Base-by-base conservation (phyloP, 2,888 invertebrate species). In the Elysia crispata region DNA sequence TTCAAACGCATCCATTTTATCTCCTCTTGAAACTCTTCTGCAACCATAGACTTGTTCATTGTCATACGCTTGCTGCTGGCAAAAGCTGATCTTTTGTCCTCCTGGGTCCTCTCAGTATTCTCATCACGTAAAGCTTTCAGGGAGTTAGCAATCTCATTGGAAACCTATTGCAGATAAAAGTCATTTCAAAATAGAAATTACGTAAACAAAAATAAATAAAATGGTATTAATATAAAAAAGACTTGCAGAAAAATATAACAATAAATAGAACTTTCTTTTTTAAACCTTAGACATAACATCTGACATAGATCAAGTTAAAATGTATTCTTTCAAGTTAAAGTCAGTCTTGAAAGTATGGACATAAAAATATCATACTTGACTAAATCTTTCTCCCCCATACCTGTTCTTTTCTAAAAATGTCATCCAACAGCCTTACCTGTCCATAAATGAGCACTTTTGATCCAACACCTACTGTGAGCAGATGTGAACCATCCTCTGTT, bases 401-500 rank as follows among this genome's bases (percentile, higher is more conserved):
- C 41, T 6, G 3, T 11, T 41, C 41, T 41, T 41, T 41, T 41
- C 41, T 41, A 3, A 41, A 41, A 6, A 41, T 11, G 11, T 41
- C 41, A 41, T 41, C 41, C 41, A 41, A 41, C 3, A 41, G 41
- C 11, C 41, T 62, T 62, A 84, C 84, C 0, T 90, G 90, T 0
- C 98, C 97, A 87, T 97, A 98, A 11, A 98, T 93, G 91, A 97
- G 94, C 60, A 98, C 96, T 90, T 94, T 91, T 41, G 91, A 88
- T 18, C 91, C 98, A 57, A 98, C 97, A 0, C 97, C 98, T 0
- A 99, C 98, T 0, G 99, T 99, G 60, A 99, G 93, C 87, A 99
- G 97, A 91, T 99, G 99, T 0, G 98, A 97, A 0, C 99, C 99
- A 91, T 99, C 99, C 92, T 99, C 99, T 86, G 98, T 98, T 0